Evolutionary conservation across 2,113 vertebrate species (phyloP), one percentile per base, ranked within the genome.

Genomic region (Amphiprion percula): DNA sequence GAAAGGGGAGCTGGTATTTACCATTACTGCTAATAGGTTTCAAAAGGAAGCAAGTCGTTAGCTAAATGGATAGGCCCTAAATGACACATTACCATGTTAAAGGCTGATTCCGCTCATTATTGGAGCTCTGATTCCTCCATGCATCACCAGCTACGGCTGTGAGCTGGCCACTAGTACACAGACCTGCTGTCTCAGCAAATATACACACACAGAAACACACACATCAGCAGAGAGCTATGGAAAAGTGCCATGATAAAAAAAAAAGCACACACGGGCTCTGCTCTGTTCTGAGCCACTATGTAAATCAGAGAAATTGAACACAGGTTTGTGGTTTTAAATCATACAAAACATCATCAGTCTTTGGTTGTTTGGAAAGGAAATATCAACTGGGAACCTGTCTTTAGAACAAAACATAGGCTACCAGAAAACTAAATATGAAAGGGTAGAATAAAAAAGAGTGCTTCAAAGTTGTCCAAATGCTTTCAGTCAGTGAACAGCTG

Each of bases 81-180:
- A 92, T 92, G 92, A 93, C 89, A 93, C 90, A 90, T 93, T 92
- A 91, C 79, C 90, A 90, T 87, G 88, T 93, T 93, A 90, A 91
- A 93, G 88, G 86, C 90, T 88, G 82, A 88, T 90, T 92, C 89
- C 54, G 28, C 89, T 88, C 90, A 90, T 91, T 92, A 90, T 81
- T 91, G 91, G 80, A 83, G 81, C 80, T 76, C 84, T 81, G 85
- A 89, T 76, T 89, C 72, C 74, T 83, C 80, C 83, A 90, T 92
- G 88, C 88, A 90, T 92, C 90, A 93, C 83, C 72, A 76, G 79
- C 74, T 52, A 72, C 75, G 63, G 72, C 81, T 73, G 71, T 54
- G 75, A 77, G 66, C 70, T 24, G 64, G 74, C 71, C 80, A 60
- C 81, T 55, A 7, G 82, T 76, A 79, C 78, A 73, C 67, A 87